Base-by-base conservation (phyloP, 1,140 invertebrate species). In the Cryptotermes secundus region DNA sequence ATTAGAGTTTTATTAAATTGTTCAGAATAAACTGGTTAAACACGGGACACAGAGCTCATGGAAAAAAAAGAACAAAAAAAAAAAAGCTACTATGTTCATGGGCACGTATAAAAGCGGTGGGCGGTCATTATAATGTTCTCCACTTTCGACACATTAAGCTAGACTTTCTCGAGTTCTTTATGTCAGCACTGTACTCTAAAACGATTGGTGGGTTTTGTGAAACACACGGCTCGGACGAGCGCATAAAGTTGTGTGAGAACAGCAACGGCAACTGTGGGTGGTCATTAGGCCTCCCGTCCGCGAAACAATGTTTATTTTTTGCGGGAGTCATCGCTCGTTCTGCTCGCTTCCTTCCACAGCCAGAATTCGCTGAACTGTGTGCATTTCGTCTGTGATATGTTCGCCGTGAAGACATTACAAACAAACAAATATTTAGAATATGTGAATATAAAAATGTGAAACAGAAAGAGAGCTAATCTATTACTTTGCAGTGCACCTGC, bases 1-100 rank as follows among this genome's bases (percentile, higher is more conserved):
- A 14, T 10, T 72, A 72, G 26, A 72, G 59, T 72, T 72, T 72
- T 72, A 72, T 72, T 72, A 72, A 72, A 72, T 72, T 72, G 59
- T 72, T 72, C n/a, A 72, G 59, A 72, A 31, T 72, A 72, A 72
- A 72, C 59, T 6, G n/a, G 53, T 59, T 59, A 59, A 59, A 59
- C 19, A 59, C 26, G 4, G 59, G 59, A n/a, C 59, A 14, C 1
- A 24, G 53, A 14, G 26, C 53, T 16, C 19, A n/a, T n/a, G n/a
- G n/a, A n/a, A n/a, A n/a, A n/a, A n/a, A n/a, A n/a, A n/a, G n/a
- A 22, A 59, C 7, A 12, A 31, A n/a, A 9, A 72, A 72, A 72
- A 6, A 72, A 72, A 72, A 72, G 31, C 26, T n/a, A 14, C 26
- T 31, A 1, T 72, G 59, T 31, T 72, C 26, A 31, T 72, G 59